A percentile compares a stretch with the other conserved stretches of the same genome.
These are phyloP conservation scores for Oncopodura yosiiana DNA, from an alignment of 1,140 invertebrate genomes.

Conservation along the genomic window DNA sequence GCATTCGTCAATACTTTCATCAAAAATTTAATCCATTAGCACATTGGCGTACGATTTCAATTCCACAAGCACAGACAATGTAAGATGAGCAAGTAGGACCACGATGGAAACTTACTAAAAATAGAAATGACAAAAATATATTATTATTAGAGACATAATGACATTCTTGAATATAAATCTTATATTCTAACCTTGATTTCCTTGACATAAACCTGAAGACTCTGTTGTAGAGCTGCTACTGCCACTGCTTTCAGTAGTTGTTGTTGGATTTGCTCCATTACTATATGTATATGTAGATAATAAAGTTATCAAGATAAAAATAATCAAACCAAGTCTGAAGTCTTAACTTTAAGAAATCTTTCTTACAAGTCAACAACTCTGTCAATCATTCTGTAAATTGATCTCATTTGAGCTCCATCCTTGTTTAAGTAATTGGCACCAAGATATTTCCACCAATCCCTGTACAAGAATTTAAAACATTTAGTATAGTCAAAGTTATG, in stretches of 20 bases:
- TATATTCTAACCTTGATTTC: no score
- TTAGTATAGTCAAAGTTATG: background rate
- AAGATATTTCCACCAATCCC: constrained; percentile 33
- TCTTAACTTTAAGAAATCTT: background rate
- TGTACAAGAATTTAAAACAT: background rate
- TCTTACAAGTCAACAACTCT: constrained; percentile 19
- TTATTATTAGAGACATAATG: no score
- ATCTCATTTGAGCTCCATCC: constrained; percentile 24
- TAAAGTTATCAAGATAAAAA: background rate
- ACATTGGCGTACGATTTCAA: constrained; percentile 10
- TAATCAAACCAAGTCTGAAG: no score
- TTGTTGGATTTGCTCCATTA: constrained; percentile 1
- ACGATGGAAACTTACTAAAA: constrained; percentile 15
- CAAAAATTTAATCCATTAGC: constrained; percentile 18
- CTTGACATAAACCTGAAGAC: background rate
- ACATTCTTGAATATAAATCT: no score
- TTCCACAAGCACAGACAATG: constrained; percentile 19
- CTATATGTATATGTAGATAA: background rate
- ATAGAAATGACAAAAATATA: no score
- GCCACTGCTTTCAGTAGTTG: background rate
- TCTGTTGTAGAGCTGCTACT: background rate
- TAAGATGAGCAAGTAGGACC: constrained; percentile 12
- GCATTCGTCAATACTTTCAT: constrained; percentile 9
- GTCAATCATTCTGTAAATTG: constrained; percentile 17
- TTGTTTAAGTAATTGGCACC: constrained; percentile 26